Evolutionary conservation across 2,888 invertebrate species (phyloP), one percentile per base, ranked within the genome.

Genomic region (Synanthedon myopaeformis): DNA sequence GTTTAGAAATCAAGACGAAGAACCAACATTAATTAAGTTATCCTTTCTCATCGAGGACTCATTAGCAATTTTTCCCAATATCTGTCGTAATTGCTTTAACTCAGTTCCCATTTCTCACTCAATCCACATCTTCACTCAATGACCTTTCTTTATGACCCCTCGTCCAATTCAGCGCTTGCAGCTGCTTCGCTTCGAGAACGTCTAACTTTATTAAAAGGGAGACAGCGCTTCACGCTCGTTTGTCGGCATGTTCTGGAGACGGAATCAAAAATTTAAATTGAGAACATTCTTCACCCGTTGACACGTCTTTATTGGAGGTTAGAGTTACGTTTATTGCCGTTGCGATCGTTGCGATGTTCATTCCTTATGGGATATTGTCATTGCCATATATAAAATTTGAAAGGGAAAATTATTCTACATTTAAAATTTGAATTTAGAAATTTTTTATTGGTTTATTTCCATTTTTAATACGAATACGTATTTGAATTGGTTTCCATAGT

Each of bases 221-320:
- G 45, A 45, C 45, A 45, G 45, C 45, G 45, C 14, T 45, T 45
- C 13, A n/a, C 14, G 45, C 45, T 45, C 14, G 13, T 13, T 13
- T 13, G 13, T 13, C 13, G 5, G 10, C 10, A 45, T 13, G 14
- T n/a, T 45, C 13, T 45, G 45, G 14, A 45, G 45, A 45, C 14
- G 13, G 45, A 81, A 80, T 80, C 81, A 80, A 82, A 82, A 76
- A 82, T 82, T 76, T 81, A 79, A 82, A 82, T 82, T 79, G 73
- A 69, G 66, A 64, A 75, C 73, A 78, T 76, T 76, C 75, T 76
- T 77, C 71, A 74, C 13, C 19, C 49, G 49, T 17, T 49, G 45
- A 45, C 49, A 23, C 17, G 49, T 17, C 49, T 49, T 49, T 49
- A 49, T 49, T 49, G 23, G 49, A 13, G 45, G 14, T 35, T 6